Conservation (phyloP, 2,888 invertebrate species). For the Hemithea aestivaria region DNA sequence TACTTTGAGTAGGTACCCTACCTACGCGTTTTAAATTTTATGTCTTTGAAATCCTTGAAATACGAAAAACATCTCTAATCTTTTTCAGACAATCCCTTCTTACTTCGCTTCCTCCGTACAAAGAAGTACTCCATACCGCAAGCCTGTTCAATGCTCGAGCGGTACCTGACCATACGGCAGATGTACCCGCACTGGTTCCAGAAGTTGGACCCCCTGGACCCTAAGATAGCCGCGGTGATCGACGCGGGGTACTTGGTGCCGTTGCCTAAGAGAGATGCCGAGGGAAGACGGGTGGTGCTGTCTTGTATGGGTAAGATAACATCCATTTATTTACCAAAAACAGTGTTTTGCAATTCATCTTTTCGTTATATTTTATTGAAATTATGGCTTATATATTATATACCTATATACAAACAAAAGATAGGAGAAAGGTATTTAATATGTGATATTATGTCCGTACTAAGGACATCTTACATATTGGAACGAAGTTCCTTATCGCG, state of each 20-base stretch:
- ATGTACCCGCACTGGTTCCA: slow-evolving; percentile 93
- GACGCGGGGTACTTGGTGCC: slow-evolving; percentile 89
- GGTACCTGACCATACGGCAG: slow-evolving; percentile 91
- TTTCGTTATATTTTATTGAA: no score
- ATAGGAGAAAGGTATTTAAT: no score
- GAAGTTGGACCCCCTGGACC: slow-evolving; percentile 88
- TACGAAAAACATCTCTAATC: neutral
- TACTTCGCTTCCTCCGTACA: slow-evolving; percentile 90
- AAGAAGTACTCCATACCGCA: slow-evolving; percentile 93
- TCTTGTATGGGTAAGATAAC: slow-evolving; percentile 84
- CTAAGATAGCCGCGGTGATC: slow-evolving; percentile 88
- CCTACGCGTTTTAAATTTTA: no score
- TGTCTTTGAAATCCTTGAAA: no score
- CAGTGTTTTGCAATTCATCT: no score
- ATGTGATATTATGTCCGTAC: no score
- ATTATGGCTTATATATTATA: no score
- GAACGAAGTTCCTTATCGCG: no score
- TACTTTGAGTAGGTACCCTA: no score
- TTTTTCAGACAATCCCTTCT: slow-evolving; percentile 84
- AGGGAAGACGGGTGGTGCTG: slow-evolving; percentile 88
- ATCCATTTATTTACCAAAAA: no score
- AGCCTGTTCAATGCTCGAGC: slow-evolving; percentile 92
- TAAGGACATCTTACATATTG: no score
- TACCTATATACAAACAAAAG: no score
- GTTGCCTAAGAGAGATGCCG: slow-evolving; percentile 84